Evolutionary conservation across 2,797 vertebrate genomes (phyloP).

Genomic region (Ibycter americanus): DNA sequence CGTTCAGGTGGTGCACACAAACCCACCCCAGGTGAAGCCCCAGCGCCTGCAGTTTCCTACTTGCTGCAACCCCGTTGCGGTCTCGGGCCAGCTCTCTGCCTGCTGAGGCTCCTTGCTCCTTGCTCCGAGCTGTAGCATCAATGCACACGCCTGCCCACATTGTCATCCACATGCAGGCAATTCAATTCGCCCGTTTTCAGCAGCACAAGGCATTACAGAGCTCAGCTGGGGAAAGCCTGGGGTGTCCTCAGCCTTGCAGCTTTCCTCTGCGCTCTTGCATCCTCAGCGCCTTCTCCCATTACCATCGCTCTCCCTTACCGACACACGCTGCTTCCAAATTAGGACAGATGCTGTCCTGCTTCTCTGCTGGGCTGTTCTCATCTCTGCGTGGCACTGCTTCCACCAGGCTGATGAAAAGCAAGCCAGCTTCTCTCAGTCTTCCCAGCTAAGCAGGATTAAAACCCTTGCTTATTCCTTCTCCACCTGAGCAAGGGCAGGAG

Average conservation of each 20-base stretch:
- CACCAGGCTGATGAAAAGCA: not conserved
- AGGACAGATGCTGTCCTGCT: not conserved
- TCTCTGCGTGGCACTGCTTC: not conserved
- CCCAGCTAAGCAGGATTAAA: constrained; percentile 36
- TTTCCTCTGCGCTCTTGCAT: not conserved
- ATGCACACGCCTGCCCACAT: rapidly evolving
- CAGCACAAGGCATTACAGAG: not conserved
- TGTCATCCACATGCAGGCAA: not conserved
- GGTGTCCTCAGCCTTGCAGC: not conserved
- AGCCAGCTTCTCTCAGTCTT: not conserved
- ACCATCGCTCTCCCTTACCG: rapidly evolving
- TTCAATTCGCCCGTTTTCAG: rapidly evolving
- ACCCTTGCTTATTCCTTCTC: not conserved
- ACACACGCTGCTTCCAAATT: rapidly evolving
- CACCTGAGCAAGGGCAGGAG: not conserved
- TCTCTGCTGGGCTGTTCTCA: not conserved
- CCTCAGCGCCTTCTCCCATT: not conserved
- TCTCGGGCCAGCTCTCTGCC: not conserved
- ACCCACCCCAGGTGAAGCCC: not conserved
- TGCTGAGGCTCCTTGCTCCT: not conserved
- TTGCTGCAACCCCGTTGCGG: rapidly evolving
- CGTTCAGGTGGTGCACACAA: rapidly evolving
- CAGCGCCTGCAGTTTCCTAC: rapidly evolving
- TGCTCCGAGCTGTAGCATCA: rapidly evolving
- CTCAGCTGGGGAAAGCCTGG: not conserved